These are phyloP conservation scores for Omphaloscelis lunosa DNA, from an alignment of 2,888 invertebrate genomes.

Conservation along the genomic window DNA sequence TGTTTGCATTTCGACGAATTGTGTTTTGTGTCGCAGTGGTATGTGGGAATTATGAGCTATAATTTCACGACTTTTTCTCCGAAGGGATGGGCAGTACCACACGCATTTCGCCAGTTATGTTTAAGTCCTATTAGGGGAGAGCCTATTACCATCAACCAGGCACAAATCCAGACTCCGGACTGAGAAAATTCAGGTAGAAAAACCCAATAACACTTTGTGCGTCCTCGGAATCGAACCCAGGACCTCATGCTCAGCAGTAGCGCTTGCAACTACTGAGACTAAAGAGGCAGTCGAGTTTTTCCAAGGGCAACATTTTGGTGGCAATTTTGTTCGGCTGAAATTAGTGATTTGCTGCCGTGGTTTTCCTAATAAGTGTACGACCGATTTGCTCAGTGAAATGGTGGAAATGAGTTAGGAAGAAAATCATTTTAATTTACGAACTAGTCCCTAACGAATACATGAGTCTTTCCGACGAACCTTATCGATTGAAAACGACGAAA, in stretches of 20 bases:
- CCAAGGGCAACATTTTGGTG: neutral
- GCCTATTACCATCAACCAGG: too few species aligned
- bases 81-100: too few species aligned
- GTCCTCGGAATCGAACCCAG: too few species aligned
- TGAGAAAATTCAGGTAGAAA: too few species aligned
- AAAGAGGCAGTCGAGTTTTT: neutral
- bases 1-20: slow-evolving; percentile 22
- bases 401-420: slow-evolving; percentile 8
- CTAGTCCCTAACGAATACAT: slow-evolving; percentile 33
- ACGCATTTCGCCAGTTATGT: too few species aligned
- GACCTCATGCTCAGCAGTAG: too few species aligned
- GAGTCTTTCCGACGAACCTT: slow-evolving; percentile 23
- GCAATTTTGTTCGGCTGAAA: neutral
- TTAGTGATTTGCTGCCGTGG: neutral
- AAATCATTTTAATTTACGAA: slow-evolving; percentile 9
- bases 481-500: slow-evolving; percentile 58
- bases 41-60: neutral
- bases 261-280: too few species aligned
- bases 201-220: too few species aligned
- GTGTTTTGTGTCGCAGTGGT: neutral
- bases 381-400: neutral
- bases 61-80: too few species aligned
- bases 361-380: neutral
- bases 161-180: too few species aligned
- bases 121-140: too few species aligned